Evolutionary conservation across 2,888 invertebrate genomes (phyloP).

Genomic region (Xestia sexstrigata): DNA sequence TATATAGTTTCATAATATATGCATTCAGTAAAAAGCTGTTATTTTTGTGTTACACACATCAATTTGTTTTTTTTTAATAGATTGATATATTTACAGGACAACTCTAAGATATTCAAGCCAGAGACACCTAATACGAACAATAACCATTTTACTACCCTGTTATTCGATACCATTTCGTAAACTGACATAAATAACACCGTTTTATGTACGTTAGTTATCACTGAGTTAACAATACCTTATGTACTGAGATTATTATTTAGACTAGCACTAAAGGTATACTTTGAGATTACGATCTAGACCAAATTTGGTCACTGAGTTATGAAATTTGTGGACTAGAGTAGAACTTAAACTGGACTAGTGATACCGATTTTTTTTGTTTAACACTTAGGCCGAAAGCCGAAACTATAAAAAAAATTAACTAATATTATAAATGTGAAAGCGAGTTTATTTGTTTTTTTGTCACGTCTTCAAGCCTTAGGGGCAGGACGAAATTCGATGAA

Average conservation of each 20-base stretch:
- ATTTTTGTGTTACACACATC: no score
- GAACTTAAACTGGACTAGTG: background rate
- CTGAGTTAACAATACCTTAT: conserved; percentile 46
- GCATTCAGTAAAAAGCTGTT: no score
- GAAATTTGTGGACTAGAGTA: conserved; percentile 36
- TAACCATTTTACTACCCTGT: conserved; percentile 50
- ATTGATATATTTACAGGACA: conserved; percentile 15
- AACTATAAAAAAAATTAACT: background rate
- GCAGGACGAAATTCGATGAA: background rate
- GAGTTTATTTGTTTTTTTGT: background rate
- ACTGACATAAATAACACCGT: conserved; percentile 53
- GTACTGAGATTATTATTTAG: conserved; percentile 52
- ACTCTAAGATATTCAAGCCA: conserved; percentile 14
- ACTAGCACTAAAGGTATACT: conserved; percentile 57
- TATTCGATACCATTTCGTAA: conserved; percentile 44
- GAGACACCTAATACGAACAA: conserved; percentile 42
- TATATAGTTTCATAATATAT: no score
- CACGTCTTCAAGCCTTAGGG: background rate
- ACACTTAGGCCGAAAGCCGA: conserved; percentile 30
- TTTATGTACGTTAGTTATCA: conserved; percentile 50
- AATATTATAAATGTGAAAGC: background rate
- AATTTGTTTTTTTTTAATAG: no score
- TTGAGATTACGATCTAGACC: conserved; percentile 77
- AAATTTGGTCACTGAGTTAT: conserved; percentile 78
- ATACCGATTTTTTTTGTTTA: background rate